Base-by-base conservation (phyloP, 2,888 invertebrate species). In the Sphinx pinastri region DNA sequence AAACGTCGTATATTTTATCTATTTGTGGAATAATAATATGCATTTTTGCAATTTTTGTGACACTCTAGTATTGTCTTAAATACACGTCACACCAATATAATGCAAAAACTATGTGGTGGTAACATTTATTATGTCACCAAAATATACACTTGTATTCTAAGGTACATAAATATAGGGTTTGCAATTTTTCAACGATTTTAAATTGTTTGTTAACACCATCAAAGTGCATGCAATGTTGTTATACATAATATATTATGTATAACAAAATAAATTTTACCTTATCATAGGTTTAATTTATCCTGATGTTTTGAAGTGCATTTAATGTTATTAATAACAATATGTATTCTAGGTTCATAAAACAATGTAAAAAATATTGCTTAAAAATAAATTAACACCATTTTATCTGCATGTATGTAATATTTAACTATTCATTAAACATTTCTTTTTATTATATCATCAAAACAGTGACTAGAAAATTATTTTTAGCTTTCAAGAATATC, bases 391-490 rank as follows among this genome's bases (percentile, higher is more conserved):
- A 63, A 49, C 7, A 63, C 7, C 13, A 16, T 47, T 11, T 16
- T 10, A 16, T 47, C 5, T 63, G 13, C 13, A 25, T 49, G 19
- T 47, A 13, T 7, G 19, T 25, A 63, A 16, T 60, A 10, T 57
- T 55, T 55, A 55, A 63, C 13, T 60, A 10, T 38, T 16, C 45
- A 47, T 47, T 60, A 16, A 47, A n/a, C 45, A 60, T 60, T 38
- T 63, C 16, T 19, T 47, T 16, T 4, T 16, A 49, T 63, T 16
- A 49, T 47, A 19, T 49, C 19, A 63, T 59, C 25, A 19, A 58
- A 51, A 68, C 19, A 70, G 31, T 68, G 67, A 70, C 67, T 70
- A 70, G 54, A 38, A 0, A 31, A 67, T 52, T 70, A 19, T 58
- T 70, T 59, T 51, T 57, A 67, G 52, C 38, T 67, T 59, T 67